Evolutionary conservation across 2,113 vertebrate genomes (phyloP).

Genomic region (Ginglymostoma cirratum): DNA sequence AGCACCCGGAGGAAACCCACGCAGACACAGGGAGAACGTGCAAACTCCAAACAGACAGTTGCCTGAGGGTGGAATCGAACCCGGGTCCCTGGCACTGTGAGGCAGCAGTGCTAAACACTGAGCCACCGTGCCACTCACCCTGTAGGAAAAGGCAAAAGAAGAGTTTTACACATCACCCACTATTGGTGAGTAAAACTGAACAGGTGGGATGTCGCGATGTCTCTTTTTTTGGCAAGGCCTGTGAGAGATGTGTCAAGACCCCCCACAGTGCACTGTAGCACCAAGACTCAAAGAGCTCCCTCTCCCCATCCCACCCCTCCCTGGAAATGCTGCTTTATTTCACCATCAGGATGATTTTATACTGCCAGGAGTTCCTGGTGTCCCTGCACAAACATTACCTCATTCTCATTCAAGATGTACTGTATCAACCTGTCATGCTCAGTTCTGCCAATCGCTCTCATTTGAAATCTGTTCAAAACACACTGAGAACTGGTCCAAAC

Average conservation of each 20-base stretch:
- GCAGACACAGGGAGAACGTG: no score
- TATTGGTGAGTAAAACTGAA: not conserved
- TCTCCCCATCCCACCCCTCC: no score
- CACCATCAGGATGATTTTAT: no score
- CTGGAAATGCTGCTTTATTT: no score
- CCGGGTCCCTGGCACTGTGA: no score
- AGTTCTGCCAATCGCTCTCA: not conserved
- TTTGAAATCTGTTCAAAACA: not conserved
- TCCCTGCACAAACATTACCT: not conserved
- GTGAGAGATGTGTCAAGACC: not conserved
- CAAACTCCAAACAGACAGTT: no score
- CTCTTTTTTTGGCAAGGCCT: not conserved
- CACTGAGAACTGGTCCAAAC: not conserved
- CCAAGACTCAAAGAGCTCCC: not conserved
- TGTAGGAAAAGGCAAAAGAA: not conserved
- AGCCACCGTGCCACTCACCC: not conserved
- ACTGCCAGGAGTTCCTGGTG: no score
- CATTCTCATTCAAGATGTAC: not conserved
- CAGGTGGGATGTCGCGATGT: not conserved
- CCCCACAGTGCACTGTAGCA: not conserved
- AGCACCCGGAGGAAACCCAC: no score
- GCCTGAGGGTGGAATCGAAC: no score
- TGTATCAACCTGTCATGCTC: not conserved
- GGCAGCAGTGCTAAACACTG: no score
- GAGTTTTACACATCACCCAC: not conserved